Percentiles rank a stretch among this genome's conserved stretches.
These are phyloP conservation scores for Mamestra brassicae DNA, from an alignment of 2,888 invertebrate genomes.

Conservation along the genomic window DNA sequence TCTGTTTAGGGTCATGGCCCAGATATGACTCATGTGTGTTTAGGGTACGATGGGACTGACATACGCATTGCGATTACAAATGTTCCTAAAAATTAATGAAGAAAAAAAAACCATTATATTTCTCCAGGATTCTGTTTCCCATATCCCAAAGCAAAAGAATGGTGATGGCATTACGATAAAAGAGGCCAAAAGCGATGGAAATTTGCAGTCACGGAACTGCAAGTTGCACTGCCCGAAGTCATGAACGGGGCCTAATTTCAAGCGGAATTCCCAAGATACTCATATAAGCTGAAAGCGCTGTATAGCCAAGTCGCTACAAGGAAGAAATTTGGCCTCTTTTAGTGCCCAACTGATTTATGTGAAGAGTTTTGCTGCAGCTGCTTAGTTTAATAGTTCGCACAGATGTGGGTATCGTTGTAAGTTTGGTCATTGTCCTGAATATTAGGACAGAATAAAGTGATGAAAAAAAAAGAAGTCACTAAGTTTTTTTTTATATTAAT, in stretches of 20 bases:
- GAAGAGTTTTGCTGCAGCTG: slow-evolving; percentile 55
- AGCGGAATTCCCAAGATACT: slow-evolving; percentile 43
- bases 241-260: neutral
- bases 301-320: slow-evolving; percentile 55
- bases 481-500: too few relatives aligned
- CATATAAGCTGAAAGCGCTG: slow-evolving; percentile 59
- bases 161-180: too few relatives aligned
- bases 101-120: too few relatives aligned
- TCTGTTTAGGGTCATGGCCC: too few relatives aligned
- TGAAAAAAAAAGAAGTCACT: neutral
- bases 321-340: slow-evolving; percentile 67
- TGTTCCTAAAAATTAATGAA: too few relatives aligned
- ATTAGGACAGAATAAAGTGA: neutral
- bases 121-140: too few relatives aligned
- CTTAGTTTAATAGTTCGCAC: slow-evolving; percentile 57
- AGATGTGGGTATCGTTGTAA: slow-evolving; percentile 37
- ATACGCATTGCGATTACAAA: too few relatives aligned
- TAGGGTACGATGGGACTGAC: too few relatives aligned
- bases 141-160: too few relatives aligned
- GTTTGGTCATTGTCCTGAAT: slow-evolving; percentile 26
- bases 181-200: too few relatives aligned
- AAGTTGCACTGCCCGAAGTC: neutral
- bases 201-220: neutral
- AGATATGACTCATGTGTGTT: too few relatives aligned
- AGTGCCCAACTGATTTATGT: slow-evolving; percentile 66